A percentile compares a stretch with the other conserved stretches of the same genome.
These are phyloP conservation scores for Cyclargus thomasi DNA, from an alignment of 1,140 invertebrate genomes.

Conservation along the genomic window DNA sequence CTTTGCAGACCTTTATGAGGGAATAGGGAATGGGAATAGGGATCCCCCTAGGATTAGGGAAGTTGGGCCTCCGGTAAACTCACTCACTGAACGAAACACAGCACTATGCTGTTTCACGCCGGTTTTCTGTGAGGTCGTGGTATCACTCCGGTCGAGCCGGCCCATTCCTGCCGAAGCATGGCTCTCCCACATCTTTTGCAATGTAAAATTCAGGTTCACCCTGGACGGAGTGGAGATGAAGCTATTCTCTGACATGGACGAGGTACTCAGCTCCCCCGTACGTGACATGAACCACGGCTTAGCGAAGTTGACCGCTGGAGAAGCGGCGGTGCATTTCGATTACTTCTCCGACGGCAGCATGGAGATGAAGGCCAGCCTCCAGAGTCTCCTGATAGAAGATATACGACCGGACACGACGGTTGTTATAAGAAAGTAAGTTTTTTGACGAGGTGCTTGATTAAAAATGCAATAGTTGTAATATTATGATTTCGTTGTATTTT, in stretches of 20 bases:
- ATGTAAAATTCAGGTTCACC: slow-evolving; percentile 69
- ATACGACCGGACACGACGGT: slow-evolving; percentile 80
- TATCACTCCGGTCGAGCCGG: too few species aligned
- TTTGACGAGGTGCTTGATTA: background rate
- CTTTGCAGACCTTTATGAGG: too few species aligned
- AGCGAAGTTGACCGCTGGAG: slow-evolving; percentile 83
- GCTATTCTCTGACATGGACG: slow-evolving; percentile 84
- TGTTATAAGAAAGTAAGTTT: slow-evolving; percentile 79
- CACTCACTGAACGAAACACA: too few species aligned
- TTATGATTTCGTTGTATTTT: too few species aligned
- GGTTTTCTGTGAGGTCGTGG: too few species aligned
- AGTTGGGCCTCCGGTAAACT: too few species aligned
- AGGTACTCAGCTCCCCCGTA: slow-evolving; percentile 84
- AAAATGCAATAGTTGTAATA: too few species aligned
- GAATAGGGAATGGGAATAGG: too few species aligned
- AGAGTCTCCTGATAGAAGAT: slow-evolving; percentile 83
- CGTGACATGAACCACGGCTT: slow-evolving; percentile 83
- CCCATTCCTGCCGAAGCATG: too few species aligned
- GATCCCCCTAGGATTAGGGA: too few species aligned
- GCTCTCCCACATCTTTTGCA: too few species aligned
- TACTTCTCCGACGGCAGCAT: slow-evolving; percentile 83
- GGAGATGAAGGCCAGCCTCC: slow-evolving; percentile 83
- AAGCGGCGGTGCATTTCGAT: slow-evolving; percentile 79
- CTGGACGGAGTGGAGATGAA: slow-evolving; percentile 82
- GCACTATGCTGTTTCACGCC: too few species aligned